phyloP scores from a whole-genome alignment of 2,888 invertebrate genomes.

The Halictus ligatus region DNA sequence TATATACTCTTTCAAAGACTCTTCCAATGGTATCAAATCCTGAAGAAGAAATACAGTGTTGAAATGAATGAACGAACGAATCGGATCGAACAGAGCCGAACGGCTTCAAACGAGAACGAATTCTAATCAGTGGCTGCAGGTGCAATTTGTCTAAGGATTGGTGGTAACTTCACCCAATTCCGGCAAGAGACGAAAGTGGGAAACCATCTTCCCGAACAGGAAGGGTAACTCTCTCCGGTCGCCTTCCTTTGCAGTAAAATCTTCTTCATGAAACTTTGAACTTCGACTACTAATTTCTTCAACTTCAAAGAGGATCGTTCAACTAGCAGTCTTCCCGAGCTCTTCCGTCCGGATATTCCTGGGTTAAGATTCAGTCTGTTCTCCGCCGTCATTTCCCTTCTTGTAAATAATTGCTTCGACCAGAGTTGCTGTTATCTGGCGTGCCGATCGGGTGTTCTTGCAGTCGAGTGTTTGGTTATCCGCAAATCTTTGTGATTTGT shows the following conservation, averaged over 20 bases:
- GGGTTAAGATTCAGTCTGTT: conserved; percentile 4
- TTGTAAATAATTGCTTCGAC: background rate
- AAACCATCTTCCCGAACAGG: background rate
- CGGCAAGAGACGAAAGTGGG: background rate
- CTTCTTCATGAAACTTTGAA: conserved; percentile 3
- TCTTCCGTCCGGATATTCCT: background rate
- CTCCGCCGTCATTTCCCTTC: conserved; percentile 2
- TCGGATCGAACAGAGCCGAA: too few species aligned
- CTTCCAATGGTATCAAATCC: background rate
- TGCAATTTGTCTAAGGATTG: background rate
- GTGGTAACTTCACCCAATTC: background rate
- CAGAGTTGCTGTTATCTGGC: background rate
- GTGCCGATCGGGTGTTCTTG: background rate
- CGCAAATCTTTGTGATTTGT: background rate
- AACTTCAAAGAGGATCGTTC: conserved; percentile 12
- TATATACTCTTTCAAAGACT: background rate
- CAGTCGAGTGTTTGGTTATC: background rate
- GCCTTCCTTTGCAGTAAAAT: background rate
- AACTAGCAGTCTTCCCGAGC: background rate
- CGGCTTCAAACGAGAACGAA: background rate
- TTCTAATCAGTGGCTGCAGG: background rate
- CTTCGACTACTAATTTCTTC: conserved; percentile 3
- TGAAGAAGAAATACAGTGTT: too few species aligned
- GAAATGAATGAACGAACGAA: too few species aligned
- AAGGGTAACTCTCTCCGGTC: background rate